Conservation (phyloP, 2,113 vertebrate species). For the Hipposideros armiger region DNA sequence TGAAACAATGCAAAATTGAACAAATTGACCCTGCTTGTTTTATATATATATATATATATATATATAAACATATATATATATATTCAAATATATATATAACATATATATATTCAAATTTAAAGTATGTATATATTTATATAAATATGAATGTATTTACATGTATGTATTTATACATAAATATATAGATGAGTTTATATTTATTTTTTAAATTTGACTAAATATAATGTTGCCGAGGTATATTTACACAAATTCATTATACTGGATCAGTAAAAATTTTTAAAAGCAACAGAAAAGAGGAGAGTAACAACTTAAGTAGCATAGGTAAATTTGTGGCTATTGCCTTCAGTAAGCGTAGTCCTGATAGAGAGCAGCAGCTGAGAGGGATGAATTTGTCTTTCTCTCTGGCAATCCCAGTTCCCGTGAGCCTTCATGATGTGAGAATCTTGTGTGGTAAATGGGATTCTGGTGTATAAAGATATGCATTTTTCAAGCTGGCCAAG, state of each 20-base stretch:
- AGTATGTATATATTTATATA: no score
- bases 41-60: no score
- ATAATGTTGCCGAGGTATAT: neutral
- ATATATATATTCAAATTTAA: no score
- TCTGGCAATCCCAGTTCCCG: neutral
- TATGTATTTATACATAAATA: neutral
- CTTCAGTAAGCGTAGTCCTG: neutral
- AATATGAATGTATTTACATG: neutral
- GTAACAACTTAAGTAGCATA: neutral
- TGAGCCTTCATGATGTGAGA: neutral
- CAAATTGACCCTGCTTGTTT: neutral
- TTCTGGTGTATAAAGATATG: neutral
- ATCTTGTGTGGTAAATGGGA: neutral
- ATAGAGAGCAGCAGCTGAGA: neutral
- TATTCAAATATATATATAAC: no score
- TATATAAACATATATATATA: no score
- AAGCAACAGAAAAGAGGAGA: neutral
- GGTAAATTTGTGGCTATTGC: neutral
- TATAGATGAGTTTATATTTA: neutral
- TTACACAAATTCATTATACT: neutral
- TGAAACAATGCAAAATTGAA: neutral
- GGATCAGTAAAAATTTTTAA: neutral
- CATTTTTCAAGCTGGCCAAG: neutral
- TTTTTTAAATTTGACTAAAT: conserved; percentile 10
- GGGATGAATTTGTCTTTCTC: neutral